Evolutionary conservation across 1,140 invertebrate species (phyloP), one percentile per base, ranked within the genome.

Genomic region (Drosophila bipectinata): DNA sequence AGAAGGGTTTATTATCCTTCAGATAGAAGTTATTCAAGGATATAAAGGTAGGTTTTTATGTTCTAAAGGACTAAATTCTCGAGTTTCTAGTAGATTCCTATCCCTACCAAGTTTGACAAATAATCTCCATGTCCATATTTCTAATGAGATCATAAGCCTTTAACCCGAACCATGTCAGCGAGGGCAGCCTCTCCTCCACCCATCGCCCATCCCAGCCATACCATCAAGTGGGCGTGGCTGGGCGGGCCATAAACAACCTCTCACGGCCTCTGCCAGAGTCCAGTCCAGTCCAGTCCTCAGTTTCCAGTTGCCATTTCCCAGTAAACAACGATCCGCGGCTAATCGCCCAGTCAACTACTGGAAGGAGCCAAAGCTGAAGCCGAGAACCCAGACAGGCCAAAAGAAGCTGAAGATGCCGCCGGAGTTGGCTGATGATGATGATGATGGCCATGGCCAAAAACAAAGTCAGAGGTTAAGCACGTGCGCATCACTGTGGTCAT

Each of bases 391-490:
- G 32, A 34, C 32, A 41, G 4, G 39, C 39, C 14, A 37, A 34
- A 34, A 54, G 72, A 21, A 60, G 61, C 41, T 45, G 15, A 47
- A 44, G 41, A 44, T 15, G 49, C 53, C 55, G 58, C 56, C 49
- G 49, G 9, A 15, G 48, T 12, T 53, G 48, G 49, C 28, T 37
- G 71, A 14, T 59, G 61, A 44, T 52, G 64, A 48, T 51, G 56
- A 58, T 66, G 41, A 44, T 44, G 41, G 41, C 41, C 41, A 44
- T 44, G 66, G 49, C 58, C 61, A 57, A 72, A 76, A 87, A 72
- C 82, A 87, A 87, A 83, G 83, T 88, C 83, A 88, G 79, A 88
- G 83, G 83, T 88, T 88, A 88, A 88, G 83, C 83, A 88, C 83
- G 83, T 88, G 83, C 82, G 80, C 83, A 81, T 60, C 72, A 75